Base-by-base conservation (phyloP, 2,113 vertebrate species). In the Aegithalos caudatus region DNA sequence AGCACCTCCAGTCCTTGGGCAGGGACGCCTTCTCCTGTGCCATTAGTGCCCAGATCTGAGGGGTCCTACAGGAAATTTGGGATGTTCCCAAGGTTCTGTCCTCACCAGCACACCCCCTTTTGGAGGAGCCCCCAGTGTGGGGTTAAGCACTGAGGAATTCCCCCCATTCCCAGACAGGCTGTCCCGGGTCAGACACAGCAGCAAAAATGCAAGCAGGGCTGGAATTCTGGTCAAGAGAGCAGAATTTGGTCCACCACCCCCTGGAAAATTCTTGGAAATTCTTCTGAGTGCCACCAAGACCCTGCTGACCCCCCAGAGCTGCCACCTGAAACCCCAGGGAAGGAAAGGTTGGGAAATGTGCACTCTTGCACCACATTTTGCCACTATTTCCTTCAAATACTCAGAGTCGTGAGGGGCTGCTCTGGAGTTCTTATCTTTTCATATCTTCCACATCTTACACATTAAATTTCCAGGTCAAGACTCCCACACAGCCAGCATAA, bases 21-120 rank as follows among this genome's bases (percentile, higher is more conserved):
- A n/a, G 77, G 38, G 38, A n/a, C 45, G 24, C 33, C 23, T 29
- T 37, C 12, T 48, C 33, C 27, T 12, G 50, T 11, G 48, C 1
- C 51, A 8, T 12, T 0, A 12, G 28, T 35, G 20, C 28, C 44
- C 51, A 19, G 25, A 14, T 3, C 35, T 15, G 45, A 10, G 45
- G 35, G 44, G 4, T 42, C 5, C 8, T 1, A 0, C 37, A 16
- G 2, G 3, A 27, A 8, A 38, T 28, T 0, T 37, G 64, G 45
- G 70, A 18, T 16, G 11, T 14, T 33, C 53, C 56, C 22, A 14
- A 40, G 22, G 58, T 11, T 17, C 83, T 78, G 37, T 5, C 50
- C 73, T 56, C n/a, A 24, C 22, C 29, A 25, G 19, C 4, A 7
- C 22, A 7, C 6, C 18, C 21, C n/a, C n/a, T 56, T 31, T 6